Evolutionary conservation across 2,113 vertebrate genomes (phyloP), one percentile per base, ranked within the genome.

Genomic region (Neopipo cinnamomea): DNA sequence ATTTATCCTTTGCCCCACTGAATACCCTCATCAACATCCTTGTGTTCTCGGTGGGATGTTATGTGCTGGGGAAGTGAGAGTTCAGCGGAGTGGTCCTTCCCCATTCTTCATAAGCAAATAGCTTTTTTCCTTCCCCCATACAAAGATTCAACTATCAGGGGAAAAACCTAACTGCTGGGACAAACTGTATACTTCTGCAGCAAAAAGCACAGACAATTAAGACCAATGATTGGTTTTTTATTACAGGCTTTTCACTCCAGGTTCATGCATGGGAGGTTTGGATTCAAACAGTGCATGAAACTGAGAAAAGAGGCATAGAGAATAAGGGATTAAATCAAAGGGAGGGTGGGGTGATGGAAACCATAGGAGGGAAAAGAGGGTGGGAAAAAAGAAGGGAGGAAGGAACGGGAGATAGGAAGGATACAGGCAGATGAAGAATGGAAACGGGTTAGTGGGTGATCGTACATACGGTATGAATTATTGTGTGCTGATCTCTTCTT

Each of bases 311-410:
- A 27, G 25, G 14, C 52, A 46, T 14, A 67, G 79, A 78, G 77
- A 92, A 67, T 37, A 56, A 81, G 47, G 56, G 65, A 89, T 67
- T 80, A 89, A 84, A 87, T 87, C 76, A 84, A 95, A 75, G 59
- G 42, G 59, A 91, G 80, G 47, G 42, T 5, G 44, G 42, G 46
- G 50, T 76, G 47, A 49, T 67, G 42, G 76, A 93, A 95, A 84
- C 27, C 0, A 0, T 86, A 55, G 53, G 73, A 92, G n/a, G 31
- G 47, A 84, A 78, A 56, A 81, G 55, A 0, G 3, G 62, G 42
- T 74, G 61, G 92, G 63, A 85, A 91, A 68, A 80, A 71, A 83
- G 85, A 76, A 42, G 12, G 41, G 49, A 88, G 47, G 35, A 78
- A 42, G 24, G 66, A 78, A 83, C 46, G 13, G 42, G 14, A 71